Percentiles rank a stretch among this genome's conserved stretches.
Conservation (phyloP, 1,140 invertebrate species). For the Venustaconcha ellipsiformis region DNA sequence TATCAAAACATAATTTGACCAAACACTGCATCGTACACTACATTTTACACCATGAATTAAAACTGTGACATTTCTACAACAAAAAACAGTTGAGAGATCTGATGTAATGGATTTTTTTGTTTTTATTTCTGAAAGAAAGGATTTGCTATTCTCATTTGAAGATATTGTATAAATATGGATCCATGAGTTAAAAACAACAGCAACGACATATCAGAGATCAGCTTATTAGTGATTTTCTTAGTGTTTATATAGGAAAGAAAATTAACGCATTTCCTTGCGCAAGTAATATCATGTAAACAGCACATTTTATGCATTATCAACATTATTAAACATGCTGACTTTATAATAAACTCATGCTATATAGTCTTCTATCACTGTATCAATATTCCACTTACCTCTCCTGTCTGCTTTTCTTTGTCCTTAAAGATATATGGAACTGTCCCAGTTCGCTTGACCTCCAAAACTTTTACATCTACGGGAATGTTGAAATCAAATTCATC, state of each 20-base stretch:
- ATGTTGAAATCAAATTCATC: slow-evolving; percentile 16
- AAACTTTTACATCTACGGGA: background rate
- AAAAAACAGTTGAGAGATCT: background rate
- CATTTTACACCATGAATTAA: background rate
- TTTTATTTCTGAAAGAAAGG: too few relatives aligned
- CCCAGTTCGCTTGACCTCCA: background rate
- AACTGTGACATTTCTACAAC: background rate
- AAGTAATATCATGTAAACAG: background rate
- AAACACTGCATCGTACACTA: background rate
- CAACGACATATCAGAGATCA: too few relatives aligned
- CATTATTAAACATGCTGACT: background rate
- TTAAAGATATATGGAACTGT: background rate
- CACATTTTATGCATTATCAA: background rate
- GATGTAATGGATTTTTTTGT: too few relatives aligned
- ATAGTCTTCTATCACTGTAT: too few relatives aligned
- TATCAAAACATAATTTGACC: background rate
- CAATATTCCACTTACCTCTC: background rate
- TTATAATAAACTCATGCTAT: background rate
- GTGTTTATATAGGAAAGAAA: too few relatives aligned
- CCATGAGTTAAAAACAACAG: too few relatives aligned
- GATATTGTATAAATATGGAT: too few relatives aligned
- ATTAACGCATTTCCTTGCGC: too few relatives aligned
- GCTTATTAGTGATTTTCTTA: too few relatives aligned
- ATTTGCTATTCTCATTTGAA: too few relatives aligned
- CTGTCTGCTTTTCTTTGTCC: background rate